phyloP scores from a whole-genome alignment of 2,797 vertebrate species.

The Gymnothorax reevesii region DNA sequence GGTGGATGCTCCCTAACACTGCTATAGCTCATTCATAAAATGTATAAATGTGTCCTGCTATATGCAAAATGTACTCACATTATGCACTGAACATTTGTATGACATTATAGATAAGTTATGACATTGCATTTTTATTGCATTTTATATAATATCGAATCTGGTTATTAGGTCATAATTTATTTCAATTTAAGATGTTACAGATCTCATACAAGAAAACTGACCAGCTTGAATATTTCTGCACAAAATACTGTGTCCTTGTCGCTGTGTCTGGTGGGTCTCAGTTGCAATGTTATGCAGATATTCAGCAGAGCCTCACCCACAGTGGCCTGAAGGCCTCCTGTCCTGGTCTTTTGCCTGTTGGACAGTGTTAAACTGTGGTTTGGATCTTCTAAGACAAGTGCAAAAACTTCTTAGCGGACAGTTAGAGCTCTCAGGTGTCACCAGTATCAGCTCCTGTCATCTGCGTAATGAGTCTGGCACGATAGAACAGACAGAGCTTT shows the following conservation, averaged over 20 bases:
- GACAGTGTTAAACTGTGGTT: neutral
- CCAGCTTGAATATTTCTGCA: no score
- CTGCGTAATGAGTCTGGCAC: neutral
- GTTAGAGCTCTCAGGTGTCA: neutral
- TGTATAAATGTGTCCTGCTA: no score
- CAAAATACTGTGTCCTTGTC: no score
- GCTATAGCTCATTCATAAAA: neutral
- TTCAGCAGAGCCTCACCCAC: neutral
- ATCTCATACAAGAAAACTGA: neutral
- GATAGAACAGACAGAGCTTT: neutral
- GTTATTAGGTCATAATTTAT: no score
- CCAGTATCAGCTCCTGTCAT: neutral
- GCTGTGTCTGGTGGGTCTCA: no score
- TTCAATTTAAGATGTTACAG: no score
- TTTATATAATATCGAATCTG: no score
- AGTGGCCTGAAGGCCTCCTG: neutral
- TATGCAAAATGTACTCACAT: no score
- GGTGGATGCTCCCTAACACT: neutral
- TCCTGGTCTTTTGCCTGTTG: neutral
- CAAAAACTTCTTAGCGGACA: neutral
- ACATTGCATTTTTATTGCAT: no score
- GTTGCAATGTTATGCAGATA: no score
- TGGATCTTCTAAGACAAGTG: neutral
- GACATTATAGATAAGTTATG: no score
- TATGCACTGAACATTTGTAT: no score